Evolutionary conservation across 2,113 vertebrate species (phyloP).

Genomic region (Cathartes aura): DNA sequence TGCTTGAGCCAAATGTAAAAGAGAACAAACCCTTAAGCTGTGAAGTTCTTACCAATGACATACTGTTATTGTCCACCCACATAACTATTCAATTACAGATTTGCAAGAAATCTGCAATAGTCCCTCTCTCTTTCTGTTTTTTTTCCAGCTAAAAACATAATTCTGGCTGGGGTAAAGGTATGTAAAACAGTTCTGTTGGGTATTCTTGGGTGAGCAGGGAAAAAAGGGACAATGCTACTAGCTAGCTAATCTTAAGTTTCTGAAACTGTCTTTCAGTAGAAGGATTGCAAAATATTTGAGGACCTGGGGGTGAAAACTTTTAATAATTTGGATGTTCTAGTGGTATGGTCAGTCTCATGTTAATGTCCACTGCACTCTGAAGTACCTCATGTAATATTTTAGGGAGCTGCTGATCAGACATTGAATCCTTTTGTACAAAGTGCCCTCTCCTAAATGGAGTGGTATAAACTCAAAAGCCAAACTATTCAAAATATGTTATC

Average conservation of each 20-base stretch:
- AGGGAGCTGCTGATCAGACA: background rate
- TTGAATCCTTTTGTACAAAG: background rate
- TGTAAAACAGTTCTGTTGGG: background rate
- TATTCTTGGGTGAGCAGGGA: background rate
- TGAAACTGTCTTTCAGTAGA: background rate
- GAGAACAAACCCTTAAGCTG: background rate
- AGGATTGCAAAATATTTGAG: background rate
- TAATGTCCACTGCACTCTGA: background rate
- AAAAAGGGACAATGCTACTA: background rate
- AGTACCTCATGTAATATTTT: background rate
- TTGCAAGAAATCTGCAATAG: background rate
- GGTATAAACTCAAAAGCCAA: background rate
- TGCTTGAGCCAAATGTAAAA: background rate
- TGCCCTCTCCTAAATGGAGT: background rate
- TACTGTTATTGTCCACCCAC: background rate
- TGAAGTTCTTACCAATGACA: background rate
- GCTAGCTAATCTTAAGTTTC: background rate
- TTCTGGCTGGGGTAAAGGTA: conserved; percentile 97
- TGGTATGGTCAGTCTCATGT: rapidly evolving
- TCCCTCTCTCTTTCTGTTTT: background rate
- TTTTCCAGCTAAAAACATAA: conserved; percentile 93
- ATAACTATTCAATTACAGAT: background rate
- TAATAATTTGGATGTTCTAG: background rate
- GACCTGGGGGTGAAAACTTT: background rate
- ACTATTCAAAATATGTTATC: background rate